phyloP scores from a whole-genome alignment of 2,113 vertebrate genomes.

The Tringa solitaria region DNA sequence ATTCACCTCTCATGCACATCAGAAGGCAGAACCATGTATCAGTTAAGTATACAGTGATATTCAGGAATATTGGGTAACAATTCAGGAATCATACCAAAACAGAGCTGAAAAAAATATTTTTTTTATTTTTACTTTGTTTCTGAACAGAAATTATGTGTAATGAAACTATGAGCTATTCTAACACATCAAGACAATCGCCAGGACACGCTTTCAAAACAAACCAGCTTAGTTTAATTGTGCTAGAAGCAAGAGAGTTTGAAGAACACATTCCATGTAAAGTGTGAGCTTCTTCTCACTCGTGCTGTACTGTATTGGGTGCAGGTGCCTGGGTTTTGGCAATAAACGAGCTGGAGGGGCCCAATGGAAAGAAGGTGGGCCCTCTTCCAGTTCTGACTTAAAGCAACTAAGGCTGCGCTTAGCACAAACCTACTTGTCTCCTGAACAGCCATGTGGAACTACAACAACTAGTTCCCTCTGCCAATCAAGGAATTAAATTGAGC shows the following conservation, averaged over 20 bases:
- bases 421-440: accelerated
- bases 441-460: background rate
- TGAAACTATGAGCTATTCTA: background rate
- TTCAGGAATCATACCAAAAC: background rate
- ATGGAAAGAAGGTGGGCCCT: accelerated
- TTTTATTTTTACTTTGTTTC: background rate
- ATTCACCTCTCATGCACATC: background rate
- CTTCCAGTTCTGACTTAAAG: background rate
- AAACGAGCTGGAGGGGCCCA: too few species aligned
- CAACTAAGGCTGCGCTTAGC: background rate
- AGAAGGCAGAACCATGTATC: background rate
- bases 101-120: background rate
- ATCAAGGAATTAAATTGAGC: background rate
- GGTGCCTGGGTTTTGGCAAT: background rate
- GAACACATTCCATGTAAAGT: accelerated
- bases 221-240: background rate
- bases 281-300: background rate
- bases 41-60: background rate
- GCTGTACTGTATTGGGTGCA: background rate
- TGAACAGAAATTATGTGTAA: background rate
- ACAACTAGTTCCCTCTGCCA: background rate
- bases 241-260: background rate
- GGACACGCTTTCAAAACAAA: accelerated
- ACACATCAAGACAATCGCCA: background rate
- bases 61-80: background rate